Evolutionary conservation across 1,140 invertebrate genomes (phyloP).

Genomic region (Drosophila saltans): DNA sequence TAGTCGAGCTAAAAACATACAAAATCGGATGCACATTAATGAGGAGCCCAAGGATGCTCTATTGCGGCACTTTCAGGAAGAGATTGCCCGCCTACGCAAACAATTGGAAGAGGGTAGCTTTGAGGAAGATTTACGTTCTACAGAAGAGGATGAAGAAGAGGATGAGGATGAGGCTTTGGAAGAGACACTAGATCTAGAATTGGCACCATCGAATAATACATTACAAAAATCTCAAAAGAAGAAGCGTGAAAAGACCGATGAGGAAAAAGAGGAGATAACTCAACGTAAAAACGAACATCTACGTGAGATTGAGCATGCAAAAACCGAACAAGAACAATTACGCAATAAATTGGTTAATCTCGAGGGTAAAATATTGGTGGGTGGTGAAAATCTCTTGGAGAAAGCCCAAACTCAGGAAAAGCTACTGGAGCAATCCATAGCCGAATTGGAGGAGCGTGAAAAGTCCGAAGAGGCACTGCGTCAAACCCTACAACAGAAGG

Average conservation of each 20-base stretch:
- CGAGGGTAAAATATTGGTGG: constrained; percentile 98
- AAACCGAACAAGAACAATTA: constrained; percentile 88
- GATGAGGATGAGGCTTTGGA: constrained; percentile 65
- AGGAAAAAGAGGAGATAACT: constrained; percentile 87
- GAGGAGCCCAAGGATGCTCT: constrained; percentile 99
- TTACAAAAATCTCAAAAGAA: constrained; percentile 84
- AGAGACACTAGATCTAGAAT: constrained; percentile 81
- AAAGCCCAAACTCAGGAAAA: constrained; percentile 97
- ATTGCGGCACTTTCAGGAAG: constrained; percentile 96
- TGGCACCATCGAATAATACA: constrained; percentile 71
- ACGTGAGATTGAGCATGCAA: constrained; percentile 85
- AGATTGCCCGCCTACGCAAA: constrained; percentile 95
- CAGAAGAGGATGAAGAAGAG: constrained; percentile 76
- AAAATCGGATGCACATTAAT: constrained; percentile 97
- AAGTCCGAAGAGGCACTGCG: constrained; percentile 92
- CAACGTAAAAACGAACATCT: constrained; percentile 85
- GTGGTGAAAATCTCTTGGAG: constrained; percentile 98
- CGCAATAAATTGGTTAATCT: constrained; percentile 94
- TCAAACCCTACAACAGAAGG: constrained; percentile 92
- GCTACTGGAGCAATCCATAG: constrained; percentile 94
- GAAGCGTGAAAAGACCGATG: constrained; percentile 84
- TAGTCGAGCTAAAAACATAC: constrained; percentile 98
- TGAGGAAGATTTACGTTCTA: constrained; percentile 70
- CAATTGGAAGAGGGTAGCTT: constrained; percentile 88
- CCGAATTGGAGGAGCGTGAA: constrained; percentile 93